Base-by-base conservation (phyloP, 2,888 invertebrate genomes). In the Holacanthella duospinosa region DNA sequence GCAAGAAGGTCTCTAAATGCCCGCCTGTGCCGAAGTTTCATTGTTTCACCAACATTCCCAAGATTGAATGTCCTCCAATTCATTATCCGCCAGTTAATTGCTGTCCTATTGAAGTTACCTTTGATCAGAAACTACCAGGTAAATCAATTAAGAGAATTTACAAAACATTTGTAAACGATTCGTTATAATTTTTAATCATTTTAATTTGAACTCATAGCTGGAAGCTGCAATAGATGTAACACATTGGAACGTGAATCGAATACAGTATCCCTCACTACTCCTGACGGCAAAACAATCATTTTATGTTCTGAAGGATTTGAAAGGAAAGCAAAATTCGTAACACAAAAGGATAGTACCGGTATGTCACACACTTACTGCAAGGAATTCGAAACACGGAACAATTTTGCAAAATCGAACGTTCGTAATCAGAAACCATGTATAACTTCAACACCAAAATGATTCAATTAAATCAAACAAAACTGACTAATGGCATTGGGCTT, bases 271-370 rank as follows among this genome's bases (percentile, higher is more conserved):
- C 19, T 48, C 48, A 36, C 6, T 9, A 21, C 48, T 48, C 16
- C 36, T 16, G 48, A 21, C 4, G 48, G 48, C 4, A 48, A 48
- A 48, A 48, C 48, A 4, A 21, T 48, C 4, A 21, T 48, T 48
- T 21, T 48, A 21, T 48, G 48, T 21, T 48, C 48, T 48, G 48
- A 48, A 48, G 48, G 48, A n/a, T 48, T n/a, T 48, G 48, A 48
- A 21, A 9, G 48, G 4, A 9, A 48, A 21, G 48, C 21, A 9
- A 48, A 48, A 9, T 48, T 16, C 21, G 21, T 48, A n/a, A 48
- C 12, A 4, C 12, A 21, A 21, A 48, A 48, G 48, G 48, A 48
- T 21, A 21, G 19, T 4, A 21, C 12, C 21, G 48, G 48, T 4
- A 48, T 48, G 48, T n/a, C 48, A 9, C 48, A 48, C n/a, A 21